Conservation (phyloP, 1,140 invertebrate species). For the Meloidogyne chitwoodi region DNA sequence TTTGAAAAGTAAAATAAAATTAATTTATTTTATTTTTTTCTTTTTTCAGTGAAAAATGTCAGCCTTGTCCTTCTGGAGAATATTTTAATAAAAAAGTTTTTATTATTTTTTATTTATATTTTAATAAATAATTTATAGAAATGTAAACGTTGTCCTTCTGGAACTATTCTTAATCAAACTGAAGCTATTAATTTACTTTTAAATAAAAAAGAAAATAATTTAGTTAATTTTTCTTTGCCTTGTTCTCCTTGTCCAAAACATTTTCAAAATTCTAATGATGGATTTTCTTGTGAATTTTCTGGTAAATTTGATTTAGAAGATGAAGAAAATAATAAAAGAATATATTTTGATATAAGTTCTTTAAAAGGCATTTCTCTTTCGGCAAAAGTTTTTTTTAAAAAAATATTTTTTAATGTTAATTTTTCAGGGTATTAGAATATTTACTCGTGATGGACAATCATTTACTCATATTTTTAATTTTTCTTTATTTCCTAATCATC, state of each 20-base stretch:
- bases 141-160: constrained; percentile 24
- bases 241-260: constrained; percentile 34
- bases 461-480: constrained; percentile 68
- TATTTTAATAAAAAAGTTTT: constrained; percentile 59
- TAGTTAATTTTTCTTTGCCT: neutral
- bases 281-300: constrained; percentile 35
- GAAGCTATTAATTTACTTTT: neutral
- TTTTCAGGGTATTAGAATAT: constrained; percentile 62
- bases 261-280: constrained; percentile 37
- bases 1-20: constrained; percentile 33
- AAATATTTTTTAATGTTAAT: neutral
- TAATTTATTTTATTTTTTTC: constrained; percentile 3
- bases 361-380: neutral
- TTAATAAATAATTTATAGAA: constrained; percentile 4
- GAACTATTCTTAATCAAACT: constrained; percentile 22
- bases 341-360: constrained; percentile 12
- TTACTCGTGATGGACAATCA: constrained; percentile 66
- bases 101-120: neutral
- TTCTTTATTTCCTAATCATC: constrained; percentile 63
- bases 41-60: constrained; percentile 61
- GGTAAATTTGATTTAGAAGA: constrained; percentile 48
- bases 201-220: neutral
- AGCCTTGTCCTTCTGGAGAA: constrained; percentile 65
- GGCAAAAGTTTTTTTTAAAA: neutral
- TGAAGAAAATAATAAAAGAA: constrained; percentile 23